These are phyloP conservation scores for Imbricaverruca yamaguchii DNA, from an alignment of 2,888 invertebrate species.

Conservation along the genomic window DNA sequence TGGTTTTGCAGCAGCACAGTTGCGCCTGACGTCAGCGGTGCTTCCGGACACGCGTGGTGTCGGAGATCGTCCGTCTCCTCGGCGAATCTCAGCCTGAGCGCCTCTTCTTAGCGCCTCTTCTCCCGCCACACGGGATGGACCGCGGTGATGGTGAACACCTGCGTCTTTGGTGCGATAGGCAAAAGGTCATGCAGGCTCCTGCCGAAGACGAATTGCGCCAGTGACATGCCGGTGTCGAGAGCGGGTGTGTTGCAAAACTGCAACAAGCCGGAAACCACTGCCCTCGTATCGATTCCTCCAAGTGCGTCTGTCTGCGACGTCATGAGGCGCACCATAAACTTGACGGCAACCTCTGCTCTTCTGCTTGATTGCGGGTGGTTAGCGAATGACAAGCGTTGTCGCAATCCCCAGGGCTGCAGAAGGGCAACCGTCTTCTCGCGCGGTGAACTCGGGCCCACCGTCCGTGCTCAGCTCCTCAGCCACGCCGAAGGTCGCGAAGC, in stretches of 20 bases:
- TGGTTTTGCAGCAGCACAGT: background rate
- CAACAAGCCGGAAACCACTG: too few species aligned
- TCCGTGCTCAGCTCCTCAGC: too few species aligned
- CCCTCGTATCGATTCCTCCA: too few species aligned
- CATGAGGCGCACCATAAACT: too few species aligned
- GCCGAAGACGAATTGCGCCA: conserved; percentile 23
- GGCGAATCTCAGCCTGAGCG: conserved; percentile 24
- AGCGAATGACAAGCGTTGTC: too few species aligned
- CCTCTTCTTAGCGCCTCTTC: conserved; percentile 23
- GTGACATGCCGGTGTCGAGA: conserved; percentile 15
- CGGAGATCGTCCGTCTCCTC: conserved; percentile 16
- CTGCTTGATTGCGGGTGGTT: too few species aligned
- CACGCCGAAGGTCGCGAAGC: too few species aligned
- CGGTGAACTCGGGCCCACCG: too few species aligned
- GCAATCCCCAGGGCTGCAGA: too few species aligned
- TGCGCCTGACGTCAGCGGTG: background rate
- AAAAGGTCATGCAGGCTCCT: conserved; percentile 23
- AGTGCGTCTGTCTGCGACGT: too few species aligned
- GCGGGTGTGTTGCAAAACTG: background rate
- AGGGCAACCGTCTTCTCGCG: too few species aligned
- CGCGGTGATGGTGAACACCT: conserved; percentile 21
- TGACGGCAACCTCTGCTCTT: too few species aligned
- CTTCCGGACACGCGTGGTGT: background rate
- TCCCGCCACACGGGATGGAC: conserved; percentile 21
- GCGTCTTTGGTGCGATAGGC: conserved; percentile 14